phyloP scores from a whole-genome alignment of 1,140 invertebrate genomes.

The Telenomus remus region DNA sequence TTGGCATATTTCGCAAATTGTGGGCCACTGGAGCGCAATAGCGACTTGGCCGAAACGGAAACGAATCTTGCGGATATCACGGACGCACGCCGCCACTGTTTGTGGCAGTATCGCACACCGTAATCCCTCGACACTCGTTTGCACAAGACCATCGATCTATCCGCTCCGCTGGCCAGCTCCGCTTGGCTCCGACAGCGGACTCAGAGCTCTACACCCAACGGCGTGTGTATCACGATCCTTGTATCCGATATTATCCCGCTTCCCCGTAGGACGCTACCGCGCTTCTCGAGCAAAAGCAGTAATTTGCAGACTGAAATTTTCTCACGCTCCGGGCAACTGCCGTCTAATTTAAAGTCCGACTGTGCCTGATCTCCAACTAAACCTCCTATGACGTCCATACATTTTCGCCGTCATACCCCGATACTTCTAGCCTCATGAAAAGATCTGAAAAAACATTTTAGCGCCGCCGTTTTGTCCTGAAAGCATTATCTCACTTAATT shows the following conservation, averaged over 20 bases:
- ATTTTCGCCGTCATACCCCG: constrained; percentile 31
- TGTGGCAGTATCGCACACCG: constrained; percentile 27
- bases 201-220: constrained; percentile 29
- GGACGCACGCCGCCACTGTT: constrained; percentile 30
- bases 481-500: no score
- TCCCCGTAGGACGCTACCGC: constrained; percentile 57
- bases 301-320: constrained; percentile 59
- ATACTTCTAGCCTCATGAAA: constrained; percentile 25
- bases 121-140: constrained; percentile 54
- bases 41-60: constrained; percentile 33
- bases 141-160: constrained; percentile 57
- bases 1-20: constrained; percentile 39
- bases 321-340: constrained; percentile 57
- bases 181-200: constrained; percentile 24
- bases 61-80: constrained; percentile 42
- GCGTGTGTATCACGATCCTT: constrained; percentile 56
- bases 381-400: constrained; percentile 33
- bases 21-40: constrained; percentile 38
- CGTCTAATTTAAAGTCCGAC: constrained; percentile 56
- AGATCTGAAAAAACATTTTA: not conserved
- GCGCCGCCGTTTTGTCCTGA: no score
- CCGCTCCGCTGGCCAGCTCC: constrained; percentile 34
- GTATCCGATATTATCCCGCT: constrained; percentile 56
- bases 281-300: constrained; percentile 49
- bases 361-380: constrained; percentile 16